Conservation (phyloP, 2,113 vertebrate genomes). For the Salvelinus sp. region DNA sequence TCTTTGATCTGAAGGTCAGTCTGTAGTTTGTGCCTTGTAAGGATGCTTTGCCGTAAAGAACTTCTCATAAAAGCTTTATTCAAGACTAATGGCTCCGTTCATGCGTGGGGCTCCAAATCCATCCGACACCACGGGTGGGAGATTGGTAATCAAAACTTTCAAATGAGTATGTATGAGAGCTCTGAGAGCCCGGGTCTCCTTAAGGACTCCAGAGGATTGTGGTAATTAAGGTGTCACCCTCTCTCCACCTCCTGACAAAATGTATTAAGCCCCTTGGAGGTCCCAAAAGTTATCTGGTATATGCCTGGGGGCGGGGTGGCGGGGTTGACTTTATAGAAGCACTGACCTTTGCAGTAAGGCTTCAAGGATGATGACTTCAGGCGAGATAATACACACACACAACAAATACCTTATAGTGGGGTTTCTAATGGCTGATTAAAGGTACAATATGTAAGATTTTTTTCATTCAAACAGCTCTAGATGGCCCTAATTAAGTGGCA, state of each 20-base stretch:
- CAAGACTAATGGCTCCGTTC: constrained; percentile 38
- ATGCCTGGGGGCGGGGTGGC: background rate
- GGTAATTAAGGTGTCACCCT: constrained; percentile 29
- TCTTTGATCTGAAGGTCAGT: constrained; percentile 41
- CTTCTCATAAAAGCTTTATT: constrained; percentile 46
- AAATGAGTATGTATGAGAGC: constrained; percentile 32
- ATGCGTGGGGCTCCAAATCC: constrained; percentile 26
- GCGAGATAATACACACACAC: background rate
- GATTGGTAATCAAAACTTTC: constrained; percentile 45
- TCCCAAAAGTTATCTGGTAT: constrained; percentile 21
- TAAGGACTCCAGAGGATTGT: background rate
- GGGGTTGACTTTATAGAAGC: constrained; percentile 5
- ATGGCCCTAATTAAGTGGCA: background rate
- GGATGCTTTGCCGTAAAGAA: constrained; percentile 29
- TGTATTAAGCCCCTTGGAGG: constrained; percentile 21
- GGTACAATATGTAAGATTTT: no score
- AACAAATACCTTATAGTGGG: background rate
- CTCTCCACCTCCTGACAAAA: constrained; percentile 30
- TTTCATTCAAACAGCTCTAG: background rate
- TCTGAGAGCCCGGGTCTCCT: constrained; percentile 5
- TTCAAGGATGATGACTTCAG: constrained; percentile 31
- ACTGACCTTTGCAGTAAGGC: constrained; percentile 27
- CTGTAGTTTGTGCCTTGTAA: constrained; percentile 4
- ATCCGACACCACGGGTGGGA: constrained; percentile 23
- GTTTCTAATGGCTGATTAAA: background rate